These are phyloP conservation scores for Dermochelys coriacea DNA, from an alignment of 2,797 vertebrate species.

Conservation along the genomic window DNA sequence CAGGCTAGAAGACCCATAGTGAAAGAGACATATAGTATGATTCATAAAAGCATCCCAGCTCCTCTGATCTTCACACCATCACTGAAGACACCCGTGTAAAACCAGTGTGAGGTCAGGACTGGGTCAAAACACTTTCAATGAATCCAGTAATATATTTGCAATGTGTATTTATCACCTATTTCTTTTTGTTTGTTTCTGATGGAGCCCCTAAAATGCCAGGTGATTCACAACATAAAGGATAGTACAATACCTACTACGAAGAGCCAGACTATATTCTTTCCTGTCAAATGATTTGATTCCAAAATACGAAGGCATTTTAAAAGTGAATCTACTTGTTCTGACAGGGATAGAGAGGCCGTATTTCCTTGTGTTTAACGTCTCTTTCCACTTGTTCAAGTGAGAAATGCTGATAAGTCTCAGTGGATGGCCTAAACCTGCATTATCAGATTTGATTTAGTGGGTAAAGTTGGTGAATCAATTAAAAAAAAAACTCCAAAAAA, in stretches of 20 bases:
- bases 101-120: background rate
- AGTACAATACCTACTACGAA: background rate
- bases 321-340: background rate
- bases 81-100: background rate
- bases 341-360: background rate
- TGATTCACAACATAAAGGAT: background rate
- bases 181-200: background rate
- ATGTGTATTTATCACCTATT: background rate
- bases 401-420: background rate
- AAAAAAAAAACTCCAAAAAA: background rate
- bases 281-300: background rate
- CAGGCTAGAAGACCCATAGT: background rate
- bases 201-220: background rate
- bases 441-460: conserved; percentile 38
- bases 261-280: background rate
- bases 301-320: background rate
- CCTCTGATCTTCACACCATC: background rate
- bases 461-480: background rate
- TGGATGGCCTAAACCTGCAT: background rate
- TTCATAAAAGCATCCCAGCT: rapidly evolving
- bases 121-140: background rate
- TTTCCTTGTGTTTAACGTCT: background rate
- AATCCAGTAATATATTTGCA: background rate
- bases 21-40: background rate
- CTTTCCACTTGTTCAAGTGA: background rate